Percentiles rank a stretch among this genome's conserved stretches.
These are phyloP conservation scores for Coelogynopora nodosa DNA, from an alignment of 2,888 invertebrate genomes.

Conservation along the genomic window DNA sequence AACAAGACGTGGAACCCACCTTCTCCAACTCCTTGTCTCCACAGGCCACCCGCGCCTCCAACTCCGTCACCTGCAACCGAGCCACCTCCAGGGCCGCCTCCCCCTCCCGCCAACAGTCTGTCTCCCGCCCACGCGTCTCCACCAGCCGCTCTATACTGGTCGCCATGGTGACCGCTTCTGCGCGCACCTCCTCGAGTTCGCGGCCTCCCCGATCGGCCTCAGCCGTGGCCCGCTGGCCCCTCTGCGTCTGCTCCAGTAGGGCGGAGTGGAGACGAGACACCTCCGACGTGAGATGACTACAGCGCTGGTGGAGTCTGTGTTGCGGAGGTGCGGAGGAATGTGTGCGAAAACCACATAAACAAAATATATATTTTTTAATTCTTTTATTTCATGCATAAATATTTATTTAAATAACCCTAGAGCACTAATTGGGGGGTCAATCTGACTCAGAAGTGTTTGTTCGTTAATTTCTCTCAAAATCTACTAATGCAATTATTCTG, in stretches of 20 bases:
- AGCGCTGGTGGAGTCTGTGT: background rate
- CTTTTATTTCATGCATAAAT: too few relatives aligned
- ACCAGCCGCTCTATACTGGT: conserved; percentile 5
- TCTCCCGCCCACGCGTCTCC: background rate
- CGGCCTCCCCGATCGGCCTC: background rate
- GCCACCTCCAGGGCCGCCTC: background rate
- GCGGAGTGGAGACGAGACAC: background rate
- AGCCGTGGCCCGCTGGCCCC: background rate
- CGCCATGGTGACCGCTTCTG: background rate
- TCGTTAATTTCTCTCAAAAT: too few relatives aligned
- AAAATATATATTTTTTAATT: too few relatives aligned
- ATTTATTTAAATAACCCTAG: too few relatives aligned
- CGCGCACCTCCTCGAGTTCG: background rate
- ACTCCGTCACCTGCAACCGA: background rate
- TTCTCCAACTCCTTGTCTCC: background rate
- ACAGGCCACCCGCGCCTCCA: conserved; percentile 7
- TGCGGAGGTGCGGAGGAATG: background rate
- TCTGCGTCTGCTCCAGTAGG: background rate
- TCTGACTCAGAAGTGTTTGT: too few relatives aligned
- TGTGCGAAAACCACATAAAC: too few relatives aligned
- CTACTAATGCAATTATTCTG: too few relatives aligned
- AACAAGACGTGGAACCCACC: background rate
- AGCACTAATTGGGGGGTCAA: too few relatives aligned
- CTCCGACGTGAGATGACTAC: background rate
- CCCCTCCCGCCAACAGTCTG: background rate